phyloP scores from a whole-genome alignment of 2,888 invertebrate species.

The Andrena hattorfiana region DNA sequence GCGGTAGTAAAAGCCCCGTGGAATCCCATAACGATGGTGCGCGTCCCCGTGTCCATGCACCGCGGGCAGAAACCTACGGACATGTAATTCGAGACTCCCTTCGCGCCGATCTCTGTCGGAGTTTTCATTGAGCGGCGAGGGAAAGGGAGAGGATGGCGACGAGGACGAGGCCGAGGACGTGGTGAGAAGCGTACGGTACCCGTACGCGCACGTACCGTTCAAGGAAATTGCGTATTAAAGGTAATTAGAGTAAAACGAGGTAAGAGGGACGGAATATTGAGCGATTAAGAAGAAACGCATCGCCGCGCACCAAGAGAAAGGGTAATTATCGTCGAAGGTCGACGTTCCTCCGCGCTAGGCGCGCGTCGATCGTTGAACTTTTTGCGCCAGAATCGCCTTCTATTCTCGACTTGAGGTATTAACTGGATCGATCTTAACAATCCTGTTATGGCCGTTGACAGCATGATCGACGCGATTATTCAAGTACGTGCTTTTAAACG shows the following conservation, averaged over 20 bases:
- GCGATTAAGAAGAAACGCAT: constrained; percentile 55
- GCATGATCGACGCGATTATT: constrained; percentile 7
- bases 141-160: not conserved
- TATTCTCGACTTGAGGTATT: not conserved
- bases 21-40: constrained; percentile 19
- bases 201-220: constrained; percentile 22
- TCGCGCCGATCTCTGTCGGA: not conserved
- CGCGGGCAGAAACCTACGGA: constrained; percentile 5
- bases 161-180: not conserved
- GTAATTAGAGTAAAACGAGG: constrained; percentile 59
- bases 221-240: constrained; percentile 58
- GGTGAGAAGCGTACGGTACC: constrained; percentile 21
- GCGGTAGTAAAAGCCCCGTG: constrained; percentile 20
- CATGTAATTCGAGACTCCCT: constrained; percentile 30
- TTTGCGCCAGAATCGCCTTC: not conserved
- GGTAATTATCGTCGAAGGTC: constrained; percentile 51
- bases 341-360: constrained; percentile 1
- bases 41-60: not conserved
- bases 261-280: constrained; percentile 52
- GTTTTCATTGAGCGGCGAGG: constrained; percentile 22
- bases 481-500: not conserved
- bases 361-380: constrained; percentile 24
- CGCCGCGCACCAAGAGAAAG: constrained; percentile 41
- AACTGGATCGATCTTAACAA: not conserved
- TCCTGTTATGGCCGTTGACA: constrained; percentile 1